A percentile compares a stretch with the other conserved stretches of the same genome.
phyloP scores from a whole-genome alignment of 2,113 vertebrate genomes.

The Urocynchramus pylzowi region DNA sequence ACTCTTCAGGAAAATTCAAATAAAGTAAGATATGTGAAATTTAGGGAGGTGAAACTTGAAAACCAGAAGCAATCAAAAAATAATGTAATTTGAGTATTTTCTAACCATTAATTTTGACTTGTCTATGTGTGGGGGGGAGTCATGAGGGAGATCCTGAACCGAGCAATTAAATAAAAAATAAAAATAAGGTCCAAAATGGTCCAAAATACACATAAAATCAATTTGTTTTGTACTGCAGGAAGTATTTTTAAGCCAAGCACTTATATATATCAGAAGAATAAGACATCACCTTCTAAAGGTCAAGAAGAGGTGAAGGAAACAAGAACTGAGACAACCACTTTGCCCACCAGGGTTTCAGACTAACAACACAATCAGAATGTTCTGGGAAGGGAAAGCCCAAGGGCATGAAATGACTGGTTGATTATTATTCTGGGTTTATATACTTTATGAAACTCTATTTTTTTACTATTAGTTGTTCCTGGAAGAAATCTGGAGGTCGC shows the following conservation, averaged over 20 bases:
- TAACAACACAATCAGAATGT: background rate
- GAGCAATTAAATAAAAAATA: background rate
- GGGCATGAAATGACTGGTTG: background rate
- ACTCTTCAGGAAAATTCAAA: background rate
- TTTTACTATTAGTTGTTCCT: background rate
- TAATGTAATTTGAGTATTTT: background rate
- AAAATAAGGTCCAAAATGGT: background rate
- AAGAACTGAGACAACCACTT: background rate
- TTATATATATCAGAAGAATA: background rate
- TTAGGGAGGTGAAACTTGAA: background rate
- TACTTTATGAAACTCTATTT: background rate
- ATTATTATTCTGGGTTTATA: background rate
- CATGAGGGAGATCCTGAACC: accelerated
- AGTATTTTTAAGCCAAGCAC: background rate
- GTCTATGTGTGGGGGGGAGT: background rate
- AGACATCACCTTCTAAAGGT: background rate
- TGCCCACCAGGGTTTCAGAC: background rate
- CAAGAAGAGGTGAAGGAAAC: background rate
- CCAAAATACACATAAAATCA: background rate
- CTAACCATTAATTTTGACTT: background rate
- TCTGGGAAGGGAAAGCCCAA: background rate
- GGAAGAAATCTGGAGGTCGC: background rate
- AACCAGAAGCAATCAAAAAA: background rate
- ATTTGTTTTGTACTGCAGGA: background rate
- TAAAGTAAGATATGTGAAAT: background rate